A percentile compares a stretch with the other conserved stretches of the same genome.
Evolutionary conservation across 2,888 invertebrate species (phyloP).

Genomic region (Hipparchia semele): DNA sequence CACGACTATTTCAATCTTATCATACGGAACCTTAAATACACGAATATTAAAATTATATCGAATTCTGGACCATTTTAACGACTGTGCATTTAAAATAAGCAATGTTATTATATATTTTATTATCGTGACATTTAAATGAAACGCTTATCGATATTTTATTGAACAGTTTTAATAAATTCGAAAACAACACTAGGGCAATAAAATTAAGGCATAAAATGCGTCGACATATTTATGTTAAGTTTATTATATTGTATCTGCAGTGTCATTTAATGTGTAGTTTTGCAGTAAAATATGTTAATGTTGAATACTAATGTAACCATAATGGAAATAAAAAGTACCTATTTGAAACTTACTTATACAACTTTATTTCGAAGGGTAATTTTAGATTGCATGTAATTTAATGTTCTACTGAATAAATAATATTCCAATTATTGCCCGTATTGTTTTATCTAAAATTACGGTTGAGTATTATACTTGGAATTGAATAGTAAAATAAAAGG

Average conservation of each 20-base stretch:
- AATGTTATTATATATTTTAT: constrained; percentile 33
- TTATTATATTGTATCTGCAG: constrained; percentile 13
- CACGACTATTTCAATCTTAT: neutral
- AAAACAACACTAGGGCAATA: constrained; percentile 15
- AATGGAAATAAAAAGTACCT: constrained; percentile 2
- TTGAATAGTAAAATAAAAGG: neutral
- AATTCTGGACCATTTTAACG: constrained; percentile 12
- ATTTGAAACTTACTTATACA: constrained; percentile 5
- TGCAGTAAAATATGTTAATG: constrained; percentile 2
- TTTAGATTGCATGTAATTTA: neutral
- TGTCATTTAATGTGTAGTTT: constrained; percentile 17
- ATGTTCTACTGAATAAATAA: neutral
- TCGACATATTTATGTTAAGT: constrained; percentile 6
- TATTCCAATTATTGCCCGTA: no score
- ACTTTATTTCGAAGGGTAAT: constrained; percentile 7
- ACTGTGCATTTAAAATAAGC: constrained; percentile 21
- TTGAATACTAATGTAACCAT: neutral
- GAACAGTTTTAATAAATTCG: constrained; percentile 9
- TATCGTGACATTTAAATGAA: constrained; percentile 28
- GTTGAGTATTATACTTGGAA: no score
- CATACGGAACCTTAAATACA: neutral
- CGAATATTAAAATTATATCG: constrained; percentile 11
- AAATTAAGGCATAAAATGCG: constrained; percentile 18
- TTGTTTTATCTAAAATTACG: no score
- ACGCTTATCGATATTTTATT: constrained; percentile 30